Conservation (phyloP, 2,888 invertebrate genomes). For the Venustoraphidia nigricollis region DNA sequence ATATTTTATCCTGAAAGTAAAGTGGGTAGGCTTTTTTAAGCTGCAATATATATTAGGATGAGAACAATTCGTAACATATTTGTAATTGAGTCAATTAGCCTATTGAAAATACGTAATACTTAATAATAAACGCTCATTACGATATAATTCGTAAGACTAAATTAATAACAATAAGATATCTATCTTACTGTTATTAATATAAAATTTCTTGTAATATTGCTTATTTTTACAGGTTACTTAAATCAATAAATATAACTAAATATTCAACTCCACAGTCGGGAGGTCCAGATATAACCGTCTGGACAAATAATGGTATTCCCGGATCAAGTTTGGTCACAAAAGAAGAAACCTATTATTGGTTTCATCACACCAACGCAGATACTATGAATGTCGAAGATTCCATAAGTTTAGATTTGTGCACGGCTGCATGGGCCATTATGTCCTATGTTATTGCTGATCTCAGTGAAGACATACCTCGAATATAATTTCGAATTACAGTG, state of each 20-base stretch:
- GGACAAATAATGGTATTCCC: conserved; percentile 49
- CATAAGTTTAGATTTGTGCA: conserved; percentile 49
- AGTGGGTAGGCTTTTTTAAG: too few relatives aligned
- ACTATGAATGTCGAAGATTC: conserved; percentile 62
- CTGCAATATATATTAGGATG: too few relatives aligned
- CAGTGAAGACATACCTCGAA: conserved; percentile 45
- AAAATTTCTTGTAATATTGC: too few relatives aligned
- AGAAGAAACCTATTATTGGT: conserved; percentile 57
- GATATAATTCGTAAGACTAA: too few relatives aligned
- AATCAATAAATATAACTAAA: conserved; percentile 48
- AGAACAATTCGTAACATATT: too few relatives aligned
- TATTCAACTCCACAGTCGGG: conserved; percentile 31
- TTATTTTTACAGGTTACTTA: conserved; percentile 32
- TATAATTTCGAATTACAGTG: too few relatives aligned
- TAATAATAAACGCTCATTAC: too few relatives aligned
- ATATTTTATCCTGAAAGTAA: too few relatives aligned
- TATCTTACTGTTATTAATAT: too few relatives aligned
- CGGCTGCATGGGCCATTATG: conserved; percentile 64
- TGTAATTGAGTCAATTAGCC: too few relatives aligned
- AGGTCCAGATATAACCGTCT: conserved; percentile 53
- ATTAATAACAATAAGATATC: too few relatives aligned
- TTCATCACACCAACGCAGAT: conserved; percentile 66
- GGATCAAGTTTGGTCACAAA: conserved; percentile 50
- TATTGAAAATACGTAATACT: too few relatives aligned
- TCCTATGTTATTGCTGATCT: conserved; percentile 68